Conservation (phyloP, 2,797 vertebrate species). For the Arctocebus calabarensis region DNA sequence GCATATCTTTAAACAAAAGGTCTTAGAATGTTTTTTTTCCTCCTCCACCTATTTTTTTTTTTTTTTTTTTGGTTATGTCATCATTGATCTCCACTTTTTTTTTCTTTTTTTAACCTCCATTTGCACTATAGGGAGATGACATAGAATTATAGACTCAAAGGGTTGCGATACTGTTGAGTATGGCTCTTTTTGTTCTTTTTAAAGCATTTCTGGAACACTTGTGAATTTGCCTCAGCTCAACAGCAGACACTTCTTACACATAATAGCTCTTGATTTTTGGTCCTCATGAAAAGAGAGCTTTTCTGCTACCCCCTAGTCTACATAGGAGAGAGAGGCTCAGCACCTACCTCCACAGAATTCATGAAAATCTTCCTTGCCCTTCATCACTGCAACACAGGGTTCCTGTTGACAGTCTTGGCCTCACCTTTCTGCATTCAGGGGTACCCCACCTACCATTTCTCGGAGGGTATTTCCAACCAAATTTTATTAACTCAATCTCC, state of each 20-base stretch:
- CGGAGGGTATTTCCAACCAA: background rate
- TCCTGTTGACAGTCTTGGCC: background rate
- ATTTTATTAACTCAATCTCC: background rate
- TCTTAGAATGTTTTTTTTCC: conserved; percentile 39
- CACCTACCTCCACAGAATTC: background rate
- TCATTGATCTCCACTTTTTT: too few relatives aligned
- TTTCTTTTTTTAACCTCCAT: conserved; percentile 52
- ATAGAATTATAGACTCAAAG: conserved; percentile 1
- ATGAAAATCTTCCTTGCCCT: background rate
- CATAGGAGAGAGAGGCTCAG: background rate
- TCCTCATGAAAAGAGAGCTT: background rate
- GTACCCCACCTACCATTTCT: background rate
- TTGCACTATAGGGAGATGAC: conserved; percentile 57
- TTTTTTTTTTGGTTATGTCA: background rate
- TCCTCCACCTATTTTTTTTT: conserved; percentile 13
- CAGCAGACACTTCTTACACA: background rate
- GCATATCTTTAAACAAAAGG: conserved; percentile 68
- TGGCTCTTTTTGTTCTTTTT: conserved; percentile 31
- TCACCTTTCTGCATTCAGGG: background rate
- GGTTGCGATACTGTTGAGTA: background rate
- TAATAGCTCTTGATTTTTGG: background rate
- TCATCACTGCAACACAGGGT: too few relatives aligned
- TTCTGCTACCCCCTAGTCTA: background rate
- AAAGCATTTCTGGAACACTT: background rate
- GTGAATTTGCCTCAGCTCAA: conserved; percentile 30